Evolutionary conservation across 2,797 vertebrate genomes (phyloP).

Genomic region (Neopelma chrysocephalum): DNA sequence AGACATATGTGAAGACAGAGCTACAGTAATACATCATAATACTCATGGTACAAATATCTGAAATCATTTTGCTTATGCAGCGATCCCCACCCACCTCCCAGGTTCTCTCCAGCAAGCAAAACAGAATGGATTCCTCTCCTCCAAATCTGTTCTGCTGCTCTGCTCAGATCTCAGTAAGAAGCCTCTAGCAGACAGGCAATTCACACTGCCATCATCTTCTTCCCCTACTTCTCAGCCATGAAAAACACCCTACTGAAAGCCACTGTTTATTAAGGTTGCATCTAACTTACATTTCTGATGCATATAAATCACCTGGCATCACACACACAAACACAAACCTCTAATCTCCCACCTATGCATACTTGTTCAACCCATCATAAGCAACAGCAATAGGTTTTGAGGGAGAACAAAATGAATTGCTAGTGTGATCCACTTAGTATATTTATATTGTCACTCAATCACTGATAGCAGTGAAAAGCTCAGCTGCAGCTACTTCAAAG

Average conservation of each 20-base stretch:
- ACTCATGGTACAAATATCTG: neutral
- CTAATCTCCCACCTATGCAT: neutral
- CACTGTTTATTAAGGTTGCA: neutral
- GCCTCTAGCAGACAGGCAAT: neutral
- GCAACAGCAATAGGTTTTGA: neutral
- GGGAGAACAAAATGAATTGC: neutral
- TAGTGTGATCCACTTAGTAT: neutral
- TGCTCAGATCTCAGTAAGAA: neutral
- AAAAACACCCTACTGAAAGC: neutral
- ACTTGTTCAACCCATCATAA: neutral
- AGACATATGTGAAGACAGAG: neutral
- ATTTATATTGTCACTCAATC: neutral
- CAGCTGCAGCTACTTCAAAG: neutral
- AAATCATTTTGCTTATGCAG: neutral
- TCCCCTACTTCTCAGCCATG: neutral
- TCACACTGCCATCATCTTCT: neutral
- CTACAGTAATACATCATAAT: neutral
- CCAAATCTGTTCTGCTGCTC: neutral
- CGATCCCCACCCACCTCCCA: neutral
- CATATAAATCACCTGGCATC: neutral
- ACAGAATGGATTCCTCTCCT: accelerated
- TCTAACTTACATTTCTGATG: neutral
- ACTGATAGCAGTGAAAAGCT: neutral
- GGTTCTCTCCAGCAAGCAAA: neutral
- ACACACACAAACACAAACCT: neutral